Evolutionary conservation across 1,140 invertebrate species (phyloP).

Genomic region (Temnothorax curvispinosus): DNA sequence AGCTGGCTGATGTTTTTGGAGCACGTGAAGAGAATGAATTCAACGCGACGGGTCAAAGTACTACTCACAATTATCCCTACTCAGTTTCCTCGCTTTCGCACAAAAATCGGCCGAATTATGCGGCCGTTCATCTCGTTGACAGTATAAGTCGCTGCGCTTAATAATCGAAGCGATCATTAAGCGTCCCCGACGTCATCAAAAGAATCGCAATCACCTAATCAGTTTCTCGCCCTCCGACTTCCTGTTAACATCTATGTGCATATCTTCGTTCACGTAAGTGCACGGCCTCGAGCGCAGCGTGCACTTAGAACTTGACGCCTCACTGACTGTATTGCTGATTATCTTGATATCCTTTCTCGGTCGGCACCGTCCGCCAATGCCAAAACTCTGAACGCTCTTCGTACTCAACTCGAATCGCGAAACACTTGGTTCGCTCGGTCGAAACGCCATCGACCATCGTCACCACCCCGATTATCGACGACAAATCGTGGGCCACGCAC

Average conservation of each 20-base stretch:
- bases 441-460: slow-evolving; percentile 77
- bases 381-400: slow-evolving; percentile 56
- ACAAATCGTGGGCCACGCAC: slow-evolving; percentile 69
- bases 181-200: background rate
- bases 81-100: background rate
- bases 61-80: background rate
- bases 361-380: slow-evolving; percentile 71
- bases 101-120: background rate
- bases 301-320: slow-evolving; percentile 26
- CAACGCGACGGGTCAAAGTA: background rate
- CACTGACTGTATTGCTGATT: slow-evolving; percentile 63
- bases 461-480: slow-evolving; percentile 71
- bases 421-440: slow-evolving; percentile 82
- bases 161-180: slow-evolving; percentile 34
- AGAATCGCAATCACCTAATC: slow-evolving; percentile 39
- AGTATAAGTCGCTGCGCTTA: background rate
- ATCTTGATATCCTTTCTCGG: slow-evolving; percentile 74
- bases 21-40: background rate
- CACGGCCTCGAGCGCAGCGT: slow-evolving; percentile 34
- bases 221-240: slow-evolving; percentile 44
- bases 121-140: background rate
- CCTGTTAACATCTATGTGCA: slow-evolving; percentile 61
- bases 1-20: slow-evolving; percentile 2
- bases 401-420: slow-evolving; percentile 65
- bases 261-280: slow-evolving; percentile 54